Base-by-base conservation (phyloP, 2,113 vertebrate genomes). In the Cochlearius cochlearius region DNA sequence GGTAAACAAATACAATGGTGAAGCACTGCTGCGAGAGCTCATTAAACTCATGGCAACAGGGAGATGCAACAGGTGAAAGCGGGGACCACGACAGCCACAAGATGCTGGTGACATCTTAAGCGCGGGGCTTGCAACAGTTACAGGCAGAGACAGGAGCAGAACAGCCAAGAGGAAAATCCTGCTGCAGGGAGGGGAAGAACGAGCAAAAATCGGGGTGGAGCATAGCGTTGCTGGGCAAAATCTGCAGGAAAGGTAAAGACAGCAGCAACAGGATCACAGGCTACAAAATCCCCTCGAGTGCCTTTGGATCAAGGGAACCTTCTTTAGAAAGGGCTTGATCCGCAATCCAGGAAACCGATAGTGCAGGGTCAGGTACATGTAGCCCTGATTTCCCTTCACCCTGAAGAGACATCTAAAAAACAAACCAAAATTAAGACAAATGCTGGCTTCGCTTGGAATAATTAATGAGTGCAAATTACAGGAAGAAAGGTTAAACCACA, bases 361-460 rank as follows among this genome's bases (percentile, higher is more conserved):
- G 19, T 6, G 20, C 53, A 67, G 62, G 69, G 59, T 6, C 26
- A 39, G 41, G 4, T 26, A 38, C 0, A 0, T 20, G 11, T 6
- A 77, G n/a, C 49, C 41, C 58, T 45, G 47, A 45, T 47, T 76
- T 43, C 23, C 15, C 32, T 59, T 86, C 34, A 30, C 8, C 11
- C 21, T 29, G 26, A 55, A 73, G 62, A 62, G 23, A 23, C 23
- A 4, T 41, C 73, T 74, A 39, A 83, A 89, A 74, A 68, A 5
- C 21, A 81, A 77, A 66, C 19, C 22, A 26, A 81, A 92, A 86
- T n/a, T 43, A 56, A 92, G 45, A 66, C 5, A 83, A 66, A 86
- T 1, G 1, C 34, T 58, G 3, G 30, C 18, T 80, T 88, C 9
- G 5, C 69, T 56, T 38, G 5, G 34, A 86, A 77, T n/a, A 86